Base-by-base conservation (phyloP, 2,113 vertebrate genomes). In the Desmodus rotundus region DNA sequence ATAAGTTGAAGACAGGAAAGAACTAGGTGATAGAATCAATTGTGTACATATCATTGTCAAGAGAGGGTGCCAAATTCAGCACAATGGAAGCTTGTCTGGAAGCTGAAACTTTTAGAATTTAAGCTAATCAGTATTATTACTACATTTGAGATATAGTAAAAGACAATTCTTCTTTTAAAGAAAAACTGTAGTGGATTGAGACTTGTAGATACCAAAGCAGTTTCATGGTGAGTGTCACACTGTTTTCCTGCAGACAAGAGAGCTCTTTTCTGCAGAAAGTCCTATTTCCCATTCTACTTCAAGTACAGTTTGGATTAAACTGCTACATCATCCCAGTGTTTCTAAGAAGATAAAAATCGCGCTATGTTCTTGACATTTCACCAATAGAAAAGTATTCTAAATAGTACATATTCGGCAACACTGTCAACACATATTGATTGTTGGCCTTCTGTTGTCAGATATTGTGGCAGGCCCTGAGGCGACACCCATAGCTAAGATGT, bases 1-100 rank as follows among this genome's bases (percentile, higher is more conserved):
- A 90, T 93, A 85, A 81, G 67, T 77, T 61, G 92, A 85, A 70
- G 90, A 89, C 94, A 95, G 67, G 88, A 95, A 97, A 97, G 88
- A 96, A 72, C 52, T 61, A 94, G 81, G 87, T 94, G 87, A 97
- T 68, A 94, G 91, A 93, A 73, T 77, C 63, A 50, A 65, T 90
- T 94, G 84, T 92, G 41, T 92, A 54, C 20, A 47, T 52, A 81
- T 85, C 92, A 92, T 73, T 91, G 87, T 93, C 85, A 81, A 88
- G 61, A 93, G 52, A 83, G 74, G 31, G 82, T 2, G 17, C 82
- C 88, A 92, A 54, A 43, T 41, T 90, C 87, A 84, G 43, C 38
- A 87, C 41, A 50, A 13, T 11, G 13, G 52, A 45, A 47, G 73
- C 20, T 72, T 68, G 61, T 85, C 90, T 67, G 13, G n/a, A 65